phyloP scores from a whole-genome alignment of 2,888 invertebrate species.

The Torymus texanus region DNA sequence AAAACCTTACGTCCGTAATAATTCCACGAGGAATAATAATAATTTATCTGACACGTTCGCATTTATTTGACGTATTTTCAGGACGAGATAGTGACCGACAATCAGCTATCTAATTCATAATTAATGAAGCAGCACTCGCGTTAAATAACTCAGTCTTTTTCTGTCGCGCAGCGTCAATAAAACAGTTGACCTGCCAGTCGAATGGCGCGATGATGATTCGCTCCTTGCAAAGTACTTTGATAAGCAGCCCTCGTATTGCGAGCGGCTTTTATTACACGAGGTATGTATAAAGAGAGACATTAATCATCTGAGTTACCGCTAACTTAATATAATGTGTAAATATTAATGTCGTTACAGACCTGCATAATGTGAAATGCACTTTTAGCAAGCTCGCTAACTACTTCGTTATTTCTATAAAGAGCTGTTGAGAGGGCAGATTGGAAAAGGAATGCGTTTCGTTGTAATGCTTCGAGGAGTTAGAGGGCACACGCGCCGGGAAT shows the following conservation, averaged over 20 bases:
- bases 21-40: no score
- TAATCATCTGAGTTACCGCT: neutral
- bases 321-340: constrained; percentile 29
- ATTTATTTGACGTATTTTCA: no score
- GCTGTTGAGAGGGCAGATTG: neutral
- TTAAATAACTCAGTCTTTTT: no score
- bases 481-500: neutral
- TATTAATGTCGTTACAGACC: constrained; percentile 25
- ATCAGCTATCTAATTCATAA: no score
- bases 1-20: no score
- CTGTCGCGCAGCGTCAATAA: no score
- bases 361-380: neutral
- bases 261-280: constrained; percentile 21
- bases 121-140: no score
- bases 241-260: neutral
- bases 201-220: no score
- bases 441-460: constrained; percentile 19
- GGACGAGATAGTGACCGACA: no score
- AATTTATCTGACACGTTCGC: no score
- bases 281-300: constrained; percentile 5
- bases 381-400: neutral
- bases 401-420: constrained; percentile 17
- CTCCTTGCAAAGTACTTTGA: constrained; percentile 8
- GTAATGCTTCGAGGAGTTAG: constrained; percentile 13
- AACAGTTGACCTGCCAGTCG: no score